Conservation (phyloP, 2,797 vertebrate genomes). For the Petrocephalus sullivani region DNA sequence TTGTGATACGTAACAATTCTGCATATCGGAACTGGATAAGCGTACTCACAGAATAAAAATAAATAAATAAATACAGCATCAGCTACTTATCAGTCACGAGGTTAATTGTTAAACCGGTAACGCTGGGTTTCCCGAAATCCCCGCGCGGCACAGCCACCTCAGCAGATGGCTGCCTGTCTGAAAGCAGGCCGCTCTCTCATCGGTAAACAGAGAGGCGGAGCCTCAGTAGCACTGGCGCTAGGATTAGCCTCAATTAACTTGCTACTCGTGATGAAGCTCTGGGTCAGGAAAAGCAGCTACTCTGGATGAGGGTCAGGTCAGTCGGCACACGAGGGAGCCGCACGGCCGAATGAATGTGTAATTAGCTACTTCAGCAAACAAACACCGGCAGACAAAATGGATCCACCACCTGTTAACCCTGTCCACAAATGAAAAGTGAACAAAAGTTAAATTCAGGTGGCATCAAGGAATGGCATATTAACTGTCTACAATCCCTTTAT, state of each 20-base stretch:
- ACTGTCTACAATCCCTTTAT: not conserved
- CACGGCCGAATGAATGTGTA: not conserved
- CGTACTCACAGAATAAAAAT: not conserved
- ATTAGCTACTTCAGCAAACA: slow-evolving; percentile 10
- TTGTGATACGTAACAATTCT: not conserved
- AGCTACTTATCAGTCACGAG: not conserved
- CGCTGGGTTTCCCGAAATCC: not conserved
- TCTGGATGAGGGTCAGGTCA: not conserved
- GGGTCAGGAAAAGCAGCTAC: not conserved
- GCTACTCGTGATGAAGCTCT: not conserved
- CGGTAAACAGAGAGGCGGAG: not conserved
- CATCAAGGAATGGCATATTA: not conserved
- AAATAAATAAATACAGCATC: not conserved
- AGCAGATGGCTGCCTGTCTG: slow-evolving; percentile 2
- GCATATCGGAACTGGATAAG: not conserved
- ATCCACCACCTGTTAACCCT: not conserved
- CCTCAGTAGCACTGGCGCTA: not conserved
- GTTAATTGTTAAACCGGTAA: slow-evolving; percentile 17
- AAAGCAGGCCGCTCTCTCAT: not conserved
- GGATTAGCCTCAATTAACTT: slow-evolving; percentile 22
- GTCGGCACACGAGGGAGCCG: not conserved
- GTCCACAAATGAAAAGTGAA: not conserved
- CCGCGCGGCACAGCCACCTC: not conserved
- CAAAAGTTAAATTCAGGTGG: not conserved
- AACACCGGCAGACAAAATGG: not conserved